Percentiles rank a stretch among this genome's conserved stretches.
These are phyloP conservation scores for Cryptotis parvus DNA, from an alignment of 2,113 vertebrate species.

Conservation along the genomic window DNA sequence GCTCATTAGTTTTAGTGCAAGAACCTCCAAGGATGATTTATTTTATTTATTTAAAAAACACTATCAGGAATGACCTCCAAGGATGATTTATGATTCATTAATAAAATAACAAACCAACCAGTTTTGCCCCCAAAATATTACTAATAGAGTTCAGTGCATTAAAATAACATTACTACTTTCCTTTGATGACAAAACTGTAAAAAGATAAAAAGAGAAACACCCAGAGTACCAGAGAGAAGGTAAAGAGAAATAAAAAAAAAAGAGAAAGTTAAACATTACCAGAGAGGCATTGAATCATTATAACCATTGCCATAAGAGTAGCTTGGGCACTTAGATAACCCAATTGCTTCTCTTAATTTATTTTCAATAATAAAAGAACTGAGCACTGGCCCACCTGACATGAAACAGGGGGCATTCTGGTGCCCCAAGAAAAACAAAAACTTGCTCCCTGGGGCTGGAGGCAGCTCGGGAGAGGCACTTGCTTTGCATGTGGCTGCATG, in stretches of 20 bases:
- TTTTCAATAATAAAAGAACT: slow-evolving; percentile 2
- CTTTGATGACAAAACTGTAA: background rate
- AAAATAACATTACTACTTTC: background rate
- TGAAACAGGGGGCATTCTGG: too few relatives aligned
- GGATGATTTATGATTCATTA: background rate
- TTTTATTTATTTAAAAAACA: too few relatives aligned
- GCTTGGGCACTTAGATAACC: background rate
- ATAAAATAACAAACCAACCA: background rate
- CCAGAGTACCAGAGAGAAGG: background rate
- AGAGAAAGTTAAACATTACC: background rate
- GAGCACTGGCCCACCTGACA: too few relatives aligned
- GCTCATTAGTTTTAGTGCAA: background rate
- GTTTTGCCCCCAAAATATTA: background rate
- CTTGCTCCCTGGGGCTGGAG: too few relatives aligned
- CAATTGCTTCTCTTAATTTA: background rate
- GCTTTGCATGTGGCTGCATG: too few relatives aligned
- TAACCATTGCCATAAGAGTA: background rate
- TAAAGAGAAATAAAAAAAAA: background rate
- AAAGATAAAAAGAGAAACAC: background rate
- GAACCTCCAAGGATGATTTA: background rate
- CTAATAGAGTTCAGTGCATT: background rate
- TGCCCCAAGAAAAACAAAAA: too few relatives aligned
- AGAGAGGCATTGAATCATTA: background rate
- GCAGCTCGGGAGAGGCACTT: too few relatives aligned
- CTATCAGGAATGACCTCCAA: too few relatives aligned